Evolutionary conservation across 1,140 invertebrate species (phyloP), one percentile per base, ranked within the genome.

Genomic region (Drosophila sulfurigaster): DNA sequence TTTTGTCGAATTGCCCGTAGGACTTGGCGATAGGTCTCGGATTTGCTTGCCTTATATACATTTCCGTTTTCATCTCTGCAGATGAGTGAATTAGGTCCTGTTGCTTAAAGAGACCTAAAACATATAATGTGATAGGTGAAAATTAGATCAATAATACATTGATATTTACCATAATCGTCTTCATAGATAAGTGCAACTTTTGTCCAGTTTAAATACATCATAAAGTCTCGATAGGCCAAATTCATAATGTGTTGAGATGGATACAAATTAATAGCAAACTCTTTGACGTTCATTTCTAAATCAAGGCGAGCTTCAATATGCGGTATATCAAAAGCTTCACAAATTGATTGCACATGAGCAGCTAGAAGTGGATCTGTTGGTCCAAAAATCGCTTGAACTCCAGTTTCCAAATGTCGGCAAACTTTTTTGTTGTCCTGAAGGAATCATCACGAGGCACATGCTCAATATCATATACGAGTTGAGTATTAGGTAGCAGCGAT

Each of bases 181-280:
- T 99, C 98, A 88, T 99, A 99, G 35, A 99, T 95, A 72, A 99
- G 96, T 0, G 97, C 98, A 77, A 98, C 97, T 93, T 96, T 95
- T 5, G 97, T 98, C 98, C 98, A 99, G 92, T 98, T 98, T 32
- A 98, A 94, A 91, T 97, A 98, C 20, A 94, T 94, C 93, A 98
- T 97, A 49, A 98, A 94, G 89, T 99, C 98, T 64, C 95, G 94
- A 92, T 98, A 97, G 0, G 98, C 97, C 56, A 95, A 93, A 91
- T 98, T 97, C 78, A 99, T 94, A 62, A 97, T 94, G 65, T 96
- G 95, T 78, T 97, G 96, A 13, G 96, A 95, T 0, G 98, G 98
- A 93, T 98, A 96, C 35, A 99, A 94, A 93, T 98, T 99, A 66
- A 99, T 96, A 25, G 97, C 98, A 92, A 97, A 98, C 78, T 97